Percentiles rank a stretch among this genome's conserved stretches.
These are phyloP conservation scores for Platygyra sinensis DNA, from an alignment of 64 coral and sea anemone genomes.

Conservation along the genomic window DNA sequence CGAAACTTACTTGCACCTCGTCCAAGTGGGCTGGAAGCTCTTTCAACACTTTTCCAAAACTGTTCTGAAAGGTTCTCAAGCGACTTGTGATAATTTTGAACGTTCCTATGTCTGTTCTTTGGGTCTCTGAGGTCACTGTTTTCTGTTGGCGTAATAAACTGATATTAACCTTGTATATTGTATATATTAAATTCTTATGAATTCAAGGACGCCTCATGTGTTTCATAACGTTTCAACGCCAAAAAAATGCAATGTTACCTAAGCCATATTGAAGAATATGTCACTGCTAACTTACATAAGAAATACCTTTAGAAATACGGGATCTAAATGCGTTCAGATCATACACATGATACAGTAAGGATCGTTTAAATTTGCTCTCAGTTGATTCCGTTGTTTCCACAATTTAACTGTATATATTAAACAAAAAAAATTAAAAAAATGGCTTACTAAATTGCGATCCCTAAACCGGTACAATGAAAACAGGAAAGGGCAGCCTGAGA, in stretches of 20 bases:
- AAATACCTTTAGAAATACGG: too few species aligned
- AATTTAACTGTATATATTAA: not conserved
- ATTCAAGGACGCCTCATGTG: too few species aligned
- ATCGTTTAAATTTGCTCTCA: not conserved
- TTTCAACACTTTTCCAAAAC: conserved; percentile 66
- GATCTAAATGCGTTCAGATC: too few species aligned
- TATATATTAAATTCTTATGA: not conserved
- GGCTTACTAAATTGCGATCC: not conserved
- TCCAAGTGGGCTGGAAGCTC: conserved; percentile 25
- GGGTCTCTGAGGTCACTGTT: not conserved
- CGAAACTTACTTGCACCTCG: conserved; percentile 43
- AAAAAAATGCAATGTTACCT: too few species aligned
- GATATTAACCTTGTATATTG: not conserved
- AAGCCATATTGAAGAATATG: too few species aligned
- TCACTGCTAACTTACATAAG: too few species aligned
- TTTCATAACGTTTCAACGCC: too few species aligned
- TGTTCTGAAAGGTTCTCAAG: conserved; percentile 62
- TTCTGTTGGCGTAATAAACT: conserved; percentile 10
- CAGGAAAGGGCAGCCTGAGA: not conserved
- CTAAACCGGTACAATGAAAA: not conserved
- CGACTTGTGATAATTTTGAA: conserved; percentile 50
- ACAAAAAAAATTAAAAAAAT: too few species aligned
- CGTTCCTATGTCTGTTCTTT: conserved; percentile 13
- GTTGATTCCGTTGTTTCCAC: not conserved
- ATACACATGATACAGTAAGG: too few species aligned